A percentile compares a stretch with the other conserved stretches of the same genome.
Evolutionary conservation across 2,113 vertebrate species (phyloP).

Genomic region (Lucifuga dentata): DNA sequence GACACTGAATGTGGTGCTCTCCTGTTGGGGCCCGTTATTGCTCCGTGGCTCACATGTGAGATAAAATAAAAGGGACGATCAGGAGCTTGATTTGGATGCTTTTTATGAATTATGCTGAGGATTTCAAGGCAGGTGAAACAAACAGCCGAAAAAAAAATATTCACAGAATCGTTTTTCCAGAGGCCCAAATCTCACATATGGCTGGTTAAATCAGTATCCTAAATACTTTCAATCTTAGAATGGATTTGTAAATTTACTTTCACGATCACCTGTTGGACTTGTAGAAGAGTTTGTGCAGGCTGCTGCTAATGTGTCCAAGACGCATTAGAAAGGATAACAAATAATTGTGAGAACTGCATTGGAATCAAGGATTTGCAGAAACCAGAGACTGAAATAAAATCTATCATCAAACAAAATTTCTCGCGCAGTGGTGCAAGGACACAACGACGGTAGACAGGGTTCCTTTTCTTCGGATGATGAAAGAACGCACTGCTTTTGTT

Average conservation of each 20-base stretch:
- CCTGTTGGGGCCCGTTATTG: slow-evolving; percentile 36
- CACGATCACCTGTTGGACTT: too few relatives aligned
- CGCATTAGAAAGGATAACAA: background rate
- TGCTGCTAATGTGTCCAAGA: background rate
- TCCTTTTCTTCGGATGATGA: slow-evolving; percentile 6
- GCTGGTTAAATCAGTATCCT: too few relatives aligned
- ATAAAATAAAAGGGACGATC: slow-evolving; percentile 43
- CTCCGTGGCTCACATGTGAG: slow-evolving; percentile 29
- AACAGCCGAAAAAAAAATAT: background rate
- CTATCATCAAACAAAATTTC: too few relatives aligned
- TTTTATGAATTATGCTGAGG: slow-evolving; percentile 17
- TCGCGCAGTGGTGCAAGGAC: too few relatives aligned
- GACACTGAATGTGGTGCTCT: slow-evolving; percentile 29
- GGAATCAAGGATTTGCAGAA: background rate
- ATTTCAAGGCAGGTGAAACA: background rate
- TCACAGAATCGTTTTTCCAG: too few relatives aligned
- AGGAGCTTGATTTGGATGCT: slow-evolving; percentile 31
- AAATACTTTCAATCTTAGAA: too few relatives aligned
- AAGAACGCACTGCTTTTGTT: slow-evolving; percentile 71
- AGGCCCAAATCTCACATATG: too few relatives aligned
- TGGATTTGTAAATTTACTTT: too few relatives aligned
- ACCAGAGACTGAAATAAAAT: too few relatives aligned
- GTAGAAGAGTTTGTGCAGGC: background rate
- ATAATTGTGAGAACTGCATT: background rate
- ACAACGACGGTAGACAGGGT: background rate